Evolutionary conservation across 2,113 vertebrate species (phyloP).

Genomic region (Rhinolophus ferrumequinum): DNA sequence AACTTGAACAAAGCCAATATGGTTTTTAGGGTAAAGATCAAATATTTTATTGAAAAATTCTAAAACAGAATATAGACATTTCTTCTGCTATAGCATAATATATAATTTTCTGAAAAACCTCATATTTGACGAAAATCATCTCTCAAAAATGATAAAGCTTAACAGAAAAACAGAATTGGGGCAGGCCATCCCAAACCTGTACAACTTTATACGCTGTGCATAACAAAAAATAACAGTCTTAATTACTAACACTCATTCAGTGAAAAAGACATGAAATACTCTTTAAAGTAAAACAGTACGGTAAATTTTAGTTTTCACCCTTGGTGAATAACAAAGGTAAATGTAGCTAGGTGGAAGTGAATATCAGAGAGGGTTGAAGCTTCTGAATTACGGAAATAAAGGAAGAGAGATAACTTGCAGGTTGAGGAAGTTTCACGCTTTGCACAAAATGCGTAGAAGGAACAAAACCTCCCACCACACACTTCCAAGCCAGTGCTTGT

Average conservation of each 20-base stretch:
- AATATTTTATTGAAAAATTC: neutral
- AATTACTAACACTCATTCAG: constrained; percentile 10
- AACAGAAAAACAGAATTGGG: neutral
- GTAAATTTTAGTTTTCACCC: neutral
- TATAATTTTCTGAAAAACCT: neutral
- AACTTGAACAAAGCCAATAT: neutral
- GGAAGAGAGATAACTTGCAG: neutral
- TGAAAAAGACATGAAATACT: neutral
- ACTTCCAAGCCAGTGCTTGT: no score
- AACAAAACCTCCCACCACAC: neutral
- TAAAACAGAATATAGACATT: constrained; percentile 13
- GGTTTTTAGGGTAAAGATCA: constrained; percentile 22
- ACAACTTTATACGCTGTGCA: neutral
- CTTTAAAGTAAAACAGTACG: neutral
- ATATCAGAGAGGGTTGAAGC: neutral
- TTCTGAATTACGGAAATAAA: neutral
- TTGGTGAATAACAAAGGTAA: neutral
- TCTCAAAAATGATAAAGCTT: neutral
- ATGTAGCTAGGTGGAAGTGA: neutral
- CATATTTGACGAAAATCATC: neutral
- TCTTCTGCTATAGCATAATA: neutral
- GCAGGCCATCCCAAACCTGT: neutral
- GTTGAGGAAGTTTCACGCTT: neutral
- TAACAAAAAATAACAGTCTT: neutral
- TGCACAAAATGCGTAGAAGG: neutral